These are phyloP conservation scores for Biston betularia DNA, from an alignment of 2,888 invertebrate genomes.

Conservation along the genomic window DNA sequence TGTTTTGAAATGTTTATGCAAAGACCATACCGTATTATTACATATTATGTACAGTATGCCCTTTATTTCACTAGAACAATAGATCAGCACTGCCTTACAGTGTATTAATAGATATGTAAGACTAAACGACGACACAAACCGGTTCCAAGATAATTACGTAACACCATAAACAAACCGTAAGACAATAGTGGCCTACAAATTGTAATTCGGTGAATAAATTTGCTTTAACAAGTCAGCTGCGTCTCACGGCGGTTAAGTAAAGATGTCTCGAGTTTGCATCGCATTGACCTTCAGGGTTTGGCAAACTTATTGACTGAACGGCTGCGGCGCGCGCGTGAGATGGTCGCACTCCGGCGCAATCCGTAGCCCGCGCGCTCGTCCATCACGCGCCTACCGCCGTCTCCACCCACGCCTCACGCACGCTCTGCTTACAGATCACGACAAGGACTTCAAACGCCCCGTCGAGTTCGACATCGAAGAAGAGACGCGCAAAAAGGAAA, in stretches of 20 bases:
- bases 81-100: neutral
- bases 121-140: constrained; percentile 19
- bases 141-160: constrained; percentile 50
- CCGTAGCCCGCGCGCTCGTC: constrained; percentile 69
- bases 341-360: constrained; percentile 65
- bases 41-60: constrained; percentile 8
- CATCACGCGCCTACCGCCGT: constrained; percentile 62
- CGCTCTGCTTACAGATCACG: constrained; percentile 86
- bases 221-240: constrained; percentile 48
- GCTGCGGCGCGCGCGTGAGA: constrained; percentile 63
- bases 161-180: constrained; percentile 57
- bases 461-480: constrained; percentile 95
- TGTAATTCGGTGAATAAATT: constrained; percentile 72
- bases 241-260: constrained; percentile 71
- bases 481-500: constrained; percentile 95
- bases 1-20: too few relatives aligned
- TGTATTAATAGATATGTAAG: constrained; percentile 13
- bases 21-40: neutral
- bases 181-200: constrained; percentile 73
- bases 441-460: constrained; percentile 93
- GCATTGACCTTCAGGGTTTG: constrained; percentile 83
- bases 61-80: constrained; percentile 14
- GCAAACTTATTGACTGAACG: constrained; percentile 82
- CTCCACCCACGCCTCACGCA: constrained; percentile 49
- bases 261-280: constrained; percentile 73